phyloP scores from a whole-genome alignment of 2,888 invertebrate species.

The Galeruca laticollis region DNA sequence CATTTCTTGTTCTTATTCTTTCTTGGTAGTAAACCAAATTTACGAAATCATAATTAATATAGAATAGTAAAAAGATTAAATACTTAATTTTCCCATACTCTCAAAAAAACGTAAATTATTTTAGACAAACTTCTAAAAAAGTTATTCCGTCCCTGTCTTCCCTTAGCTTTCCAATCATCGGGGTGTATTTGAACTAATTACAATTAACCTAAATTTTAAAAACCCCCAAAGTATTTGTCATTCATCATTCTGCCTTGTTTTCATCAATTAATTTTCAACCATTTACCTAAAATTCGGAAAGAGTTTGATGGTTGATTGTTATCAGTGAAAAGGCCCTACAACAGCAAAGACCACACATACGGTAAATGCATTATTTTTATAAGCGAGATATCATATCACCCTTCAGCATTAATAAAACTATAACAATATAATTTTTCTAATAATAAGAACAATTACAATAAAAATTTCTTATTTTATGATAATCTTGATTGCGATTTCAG shows the following conservation, averaged over 20 bases:
- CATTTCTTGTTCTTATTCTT: too few species aligned
- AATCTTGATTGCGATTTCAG: too few species aligned
- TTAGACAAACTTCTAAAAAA: background rate
- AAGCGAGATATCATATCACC: background rate
- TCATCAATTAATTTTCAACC: slow-evolving; percentile 28
- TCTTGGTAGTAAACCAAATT: too few species aligned
- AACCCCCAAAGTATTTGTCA: slow-evolving; percentile 14
- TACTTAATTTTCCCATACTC: too few species aligned
- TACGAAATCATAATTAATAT: too few species aligned
- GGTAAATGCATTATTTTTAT: slow-evolving; percentile 30
- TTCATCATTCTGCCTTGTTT: slow-evolving; percentile 27
- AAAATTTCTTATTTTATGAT: too few species aligned
- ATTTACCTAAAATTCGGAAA: slow-evolving; percentile 27
- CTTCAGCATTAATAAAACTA: background rate
- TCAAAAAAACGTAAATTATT: too few species aligned
- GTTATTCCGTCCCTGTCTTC: background rate
- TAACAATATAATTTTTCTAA: too few species aligned
- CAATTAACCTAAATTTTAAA: slow-evolving; percentile 20
- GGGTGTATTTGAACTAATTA: slow-evolving; percentile 9
- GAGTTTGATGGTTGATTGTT: slow-evolving; percentile 27
- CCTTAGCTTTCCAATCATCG: background rate
- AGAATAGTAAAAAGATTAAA: too few species aligned
- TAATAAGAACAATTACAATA: too few species aligned
- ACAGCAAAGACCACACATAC: slow-evolving; percentile 38
- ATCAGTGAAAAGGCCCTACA: slow-evolving; percentile 28